These are phyloP conservation scores for Hydropsyche tenuis DNA, from an alignment of 1,140 invertebrate species.

Conservation along the genomic window DNA sequence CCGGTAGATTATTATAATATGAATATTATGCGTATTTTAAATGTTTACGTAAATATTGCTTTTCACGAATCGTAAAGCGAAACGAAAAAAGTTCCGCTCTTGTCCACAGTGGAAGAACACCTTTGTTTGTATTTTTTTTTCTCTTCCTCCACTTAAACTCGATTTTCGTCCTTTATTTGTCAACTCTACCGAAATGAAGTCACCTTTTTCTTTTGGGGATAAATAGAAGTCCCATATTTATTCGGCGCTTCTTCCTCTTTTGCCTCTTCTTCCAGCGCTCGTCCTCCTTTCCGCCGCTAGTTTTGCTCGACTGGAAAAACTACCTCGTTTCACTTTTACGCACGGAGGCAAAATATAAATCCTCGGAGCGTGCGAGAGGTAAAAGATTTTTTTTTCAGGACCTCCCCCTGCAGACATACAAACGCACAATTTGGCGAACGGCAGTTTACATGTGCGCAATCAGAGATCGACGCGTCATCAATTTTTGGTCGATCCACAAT, in stretches of 20 bases:
- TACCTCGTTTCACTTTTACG: no score
- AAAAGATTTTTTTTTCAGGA: no score
- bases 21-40: not conserved
- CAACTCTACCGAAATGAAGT: conserved; percentile 45
- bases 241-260: conserved; percentile 33
- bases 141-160: conserved; percentile 24
- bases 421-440: no score
- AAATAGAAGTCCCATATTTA: conserved; percentile 47
- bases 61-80: not conserved
- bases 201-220: conserved; percentile 42
- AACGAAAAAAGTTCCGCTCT: conserved; percentile 6
- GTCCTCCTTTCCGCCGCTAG: not conserved
- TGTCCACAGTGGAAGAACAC: not conserved
- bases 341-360: no score
- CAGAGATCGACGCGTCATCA: no score
- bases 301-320: no score
- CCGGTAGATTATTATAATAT: no score
- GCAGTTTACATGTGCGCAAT: no score
- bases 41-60: not conserved
- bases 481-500: no score
- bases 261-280: not conserved
- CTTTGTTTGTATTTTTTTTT: conserved; percentile 32
- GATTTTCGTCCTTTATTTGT: conserved; percentile 41
- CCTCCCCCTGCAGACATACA: no score
- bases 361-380: no score